Evolutionary conservation across 2,113 vertebrate species (phyloP), one percentile per base, ranked within the genome.

Genomic region (Elanus axillaris): DNA sequence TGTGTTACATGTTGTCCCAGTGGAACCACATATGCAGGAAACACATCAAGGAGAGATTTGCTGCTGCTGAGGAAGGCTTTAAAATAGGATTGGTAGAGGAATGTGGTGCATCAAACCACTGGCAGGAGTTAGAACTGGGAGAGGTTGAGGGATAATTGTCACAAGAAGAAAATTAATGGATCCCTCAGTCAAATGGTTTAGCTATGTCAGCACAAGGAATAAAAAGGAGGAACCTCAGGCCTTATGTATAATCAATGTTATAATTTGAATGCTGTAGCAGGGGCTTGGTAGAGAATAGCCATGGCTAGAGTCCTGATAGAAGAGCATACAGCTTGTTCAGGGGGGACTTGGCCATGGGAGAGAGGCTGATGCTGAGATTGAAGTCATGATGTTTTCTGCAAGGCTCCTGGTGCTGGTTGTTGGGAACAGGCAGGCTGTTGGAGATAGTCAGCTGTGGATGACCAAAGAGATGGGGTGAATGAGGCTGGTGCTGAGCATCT

Each of bases 1-100:
- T 0, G 1, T 23, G 23, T 53, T 50, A 16, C 1, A 6, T 2
- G 1, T 53, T 86, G 34, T 66, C 48, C 13, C 67, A 36, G 25
- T 53, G 53, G 48, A 82, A 68, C 22, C 64, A 38, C 1, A 3
- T 10, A 27, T 2, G 2, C 26, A n/a, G 59, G 26, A 77, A 71
- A 81, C 1, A 53, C 25, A 62, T 19, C 0, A 2, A 69, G n/a
- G 45, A 89, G 50, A 58, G 16, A 26, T 81, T n/a, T 74, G 72
- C 72, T 94, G 63, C 67, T 85, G 63, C 43, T 36, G 64, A 60
- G 55, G 55, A 79, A 72, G 38, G 66, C 47, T 34, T 91, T 73
- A 53, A 76, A 80, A 80, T 10, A 60, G 59, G 40, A 52, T 47
- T 83, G 52, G 16, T 52, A 76, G 47, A 75, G 40, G 47, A 52